Base-by-base conservation (phyloP, 2,797 vertebrate genomes). In the Anguilla anguilla region DNA sequence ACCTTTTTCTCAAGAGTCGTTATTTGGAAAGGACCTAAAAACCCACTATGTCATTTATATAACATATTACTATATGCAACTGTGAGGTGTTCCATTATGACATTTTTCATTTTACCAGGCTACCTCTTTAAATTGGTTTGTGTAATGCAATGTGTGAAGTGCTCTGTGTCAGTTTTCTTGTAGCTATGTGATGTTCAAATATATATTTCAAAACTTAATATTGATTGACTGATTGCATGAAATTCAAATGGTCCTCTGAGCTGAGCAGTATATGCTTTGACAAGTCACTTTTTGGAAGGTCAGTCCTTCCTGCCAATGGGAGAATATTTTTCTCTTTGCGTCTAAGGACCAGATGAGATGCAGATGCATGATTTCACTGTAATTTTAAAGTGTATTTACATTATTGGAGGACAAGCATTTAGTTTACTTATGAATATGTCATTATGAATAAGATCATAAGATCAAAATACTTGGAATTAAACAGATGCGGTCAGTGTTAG, bases 31-130 rank as follows among this genome's bases (percentile, higher is more conserved):
- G 43, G 9, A 82, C 51, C 25, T 82, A 39, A 77, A 77, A 69
- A 15, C 35, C 28, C 35, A 39, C 72, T 35, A 1, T 77, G 15
- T 74, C 86, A 84, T 74, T 84, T 72, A 39, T 67, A 57, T 46
- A 39, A 84, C 35, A 74, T 35, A 49, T 49, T 82, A n/a, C 46
- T 49, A n/a, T 82, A 82, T 49, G 79, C 46, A 82, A 11, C 46
- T 51, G 46, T 51, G 25, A 49, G 19, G 7, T 82, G 79, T n/a
- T 82, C 79, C 79, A 77, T 81, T 46, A 46, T 15, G 22, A 43
- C 77, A 51, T 11, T 51, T 82, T 84, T 84, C 89, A 91, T 92
- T 90, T 88, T 35, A 72, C 84, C 89, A 82, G 91, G 91, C 90
- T 91, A 91, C 46, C 67, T 79, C 85, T 82, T 87, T 88, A 64